Evolutionary conservation across 2,888 invertebrate species (phyloP), one percentile per base, ranked within the genome.

Genomic region (Ornithoptera alexandrae): DNA sequence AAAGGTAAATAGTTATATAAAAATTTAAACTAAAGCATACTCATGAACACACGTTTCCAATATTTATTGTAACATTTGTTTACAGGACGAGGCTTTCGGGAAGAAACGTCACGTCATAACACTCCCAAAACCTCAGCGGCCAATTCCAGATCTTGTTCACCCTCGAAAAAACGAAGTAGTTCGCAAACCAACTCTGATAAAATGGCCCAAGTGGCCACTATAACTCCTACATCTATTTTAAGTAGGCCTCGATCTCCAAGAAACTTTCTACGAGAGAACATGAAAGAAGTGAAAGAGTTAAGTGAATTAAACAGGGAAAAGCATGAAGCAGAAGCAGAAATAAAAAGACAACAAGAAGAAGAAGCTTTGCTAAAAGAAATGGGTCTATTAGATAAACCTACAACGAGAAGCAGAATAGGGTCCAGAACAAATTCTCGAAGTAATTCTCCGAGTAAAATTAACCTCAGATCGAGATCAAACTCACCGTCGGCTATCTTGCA

Each of bases 21-120:
- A 15, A 30, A 30, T 30, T 30, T 30, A 30, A 30, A 12, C 15
- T 46, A 15, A 46, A 53, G 0, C 1, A 36, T n/a, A 24, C 10
- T 24, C 20, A 50, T 18, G 64, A 62, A 67, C 50, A 58, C 15
- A 24, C 15, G 30, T n/a, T 18, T 7, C 24, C 7, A 67, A 62
- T 63, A 56, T 24, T 63, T 64, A 65, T n/a, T 62, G 10, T 56
- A 36, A 22, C 4, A 62, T 71, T 74, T 73, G 68, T 71, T 75
- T 74, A 10, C 69, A 92, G 92, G 92, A 84, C 93, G 80, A 88
- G 94, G 81, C 88, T 95, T 89, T 73, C 83, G 89, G 76, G 90
- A 90, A 83, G 90, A 90, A 56, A 92, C 92, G 8, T 94, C 94
- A 7, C 88, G 94, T 17, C 93, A 94, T 72, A 93, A 89, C 63